phyloP scores from a whole-genome alignment of 2,113 vertebrate genomes.

The Pandion haliaetus region DNA sequence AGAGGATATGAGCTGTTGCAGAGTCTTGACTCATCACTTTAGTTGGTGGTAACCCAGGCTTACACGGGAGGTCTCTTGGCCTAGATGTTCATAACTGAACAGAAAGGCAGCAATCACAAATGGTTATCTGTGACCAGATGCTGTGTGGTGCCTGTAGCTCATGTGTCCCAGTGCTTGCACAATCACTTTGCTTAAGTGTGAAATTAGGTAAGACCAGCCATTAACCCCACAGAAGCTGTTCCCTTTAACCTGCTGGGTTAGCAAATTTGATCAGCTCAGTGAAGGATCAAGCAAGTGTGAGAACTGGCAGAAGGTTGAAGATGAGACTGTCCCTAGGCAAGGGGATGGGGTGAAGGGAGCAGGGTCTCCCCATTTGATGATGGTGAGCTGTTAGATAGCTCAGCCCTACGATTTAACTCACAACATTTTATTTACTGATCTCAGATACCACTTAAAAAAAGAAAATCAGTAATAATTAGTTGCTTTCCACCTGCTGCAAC shows the following conservation, averaged over 20 bases:
- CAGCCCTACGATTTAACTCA: neutral
- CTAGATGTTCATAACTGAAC: neutral
- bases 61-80: neutral
- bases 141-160: neutral
- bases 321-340: neutral
- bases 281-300: neutral
- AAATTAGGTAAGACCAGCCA: neutral
- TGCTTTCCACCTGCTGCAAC: neutral
- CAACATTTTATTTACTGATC: neutral
- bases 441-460: neutral
- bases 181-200: neutral
- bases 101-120: neutral
- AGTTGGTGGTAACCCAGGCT: neutral
- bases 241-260: neutral
- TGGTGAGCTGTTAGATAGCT: neutral
- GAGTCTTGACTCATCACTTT: neutral
- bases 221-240: neutral
- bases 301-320: neutral
- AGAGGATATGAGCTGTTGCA: slow-evolving; percentile 30
- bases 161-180: neutral
- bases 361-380: neutral
- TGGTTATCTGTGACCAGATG: neutral
- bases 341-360: neutral
- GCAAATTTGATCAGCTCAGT: neutral
- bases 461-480: neutral